Conservation (phyloP, 2,888 invertebrate species). For the Aporophyla nigra region DNA sequence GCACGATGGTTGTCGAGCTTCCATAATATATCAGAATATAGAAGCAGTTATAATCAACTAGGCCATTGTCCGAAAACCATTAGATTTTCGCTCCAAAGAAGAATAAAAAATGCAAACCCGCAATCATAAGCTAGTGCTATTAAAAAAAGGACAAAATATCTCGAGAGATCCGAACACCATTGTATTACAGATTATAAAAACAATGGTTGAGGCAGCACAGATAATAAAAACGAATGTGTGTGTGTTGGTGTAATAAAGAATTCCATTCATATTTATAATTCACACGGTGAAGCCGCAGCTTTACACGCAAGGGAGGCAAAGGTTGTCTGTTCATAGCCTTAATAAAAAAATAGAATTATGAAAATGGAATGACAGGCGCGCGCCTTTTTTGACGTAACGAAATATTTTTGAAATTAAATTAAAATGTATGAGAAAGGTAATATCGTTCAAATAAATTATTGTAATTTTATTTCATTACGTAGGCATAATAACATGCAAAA, state of each 20-base stretch:
- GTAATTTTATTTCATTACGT: background rate
- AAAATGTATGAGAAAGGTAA: background rate
- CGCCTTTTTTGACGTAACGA: slow-evolving; percentile 29
- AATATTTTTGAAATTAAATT: slow-evolving; percentile 25
- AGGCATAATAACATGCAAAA: background rate
- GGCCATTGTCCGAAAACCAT: background rate
- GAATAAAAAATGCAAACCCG: slow-evolving; percentile 18
- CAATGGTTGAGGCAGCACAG: slow-evolving; percentile 46
- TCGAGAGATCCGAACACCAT: slow-evolving; percentile 51
- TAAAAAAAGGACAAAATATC: slow-evolving; percentile 26
- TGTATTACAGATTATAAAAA: slow-evolving; percentile 61
- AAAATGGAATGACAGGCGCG: slow-evolving; percentile 24
- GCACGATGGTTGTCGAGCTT: background rate
- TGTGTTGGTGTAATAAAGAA: slow-evolving; percentile 55
- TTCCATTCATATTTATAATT: slow-evolving; percentile 68
- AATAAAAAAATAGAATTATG: slow-evolving; percentile 30
- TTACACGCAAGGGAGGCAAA: slow-evolving; percentile 65
- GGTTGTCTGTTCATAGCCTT: slow-evolving; percentile 61
- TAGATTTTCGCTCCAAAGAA: slow-evolving; percentile 6
- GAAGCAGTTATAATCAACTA: background rate
- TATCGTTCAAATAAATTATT: slow-evolving; percentile 11
- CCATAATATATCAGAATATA: background rate
- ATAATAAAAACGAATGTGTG: slow-evolving; percentile 27
- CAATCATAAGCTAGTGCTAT: background rate
- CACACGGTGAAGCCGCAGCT: slow-evolving; percentile 52